Base-by-base conservation (phyloP, 1,140 invertebrate species). In the Pseudachorutes palmiensis region DNA sequence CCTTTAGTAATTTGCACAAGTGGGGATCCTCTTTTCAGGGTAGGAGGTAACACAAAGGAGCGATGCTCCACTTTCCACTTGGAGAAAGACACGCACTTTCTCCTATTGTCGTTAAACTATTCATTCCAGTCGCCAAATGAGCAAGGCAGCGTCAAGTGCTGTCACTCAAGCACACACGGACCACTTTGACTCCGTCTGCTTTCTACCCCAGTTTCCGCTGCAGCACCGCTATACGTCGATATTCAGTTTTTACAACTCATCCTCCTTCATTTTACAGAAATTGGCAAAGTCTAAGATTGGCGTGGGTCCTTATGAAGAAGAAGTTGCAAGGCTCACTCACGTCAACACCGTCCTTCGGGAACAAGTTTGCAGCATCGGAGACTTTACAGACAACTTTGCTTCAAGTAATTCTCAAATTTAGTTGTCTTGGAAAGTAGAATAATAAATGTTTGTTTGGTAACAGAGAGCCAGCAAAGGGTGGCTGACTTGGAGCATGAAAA, bases 281-380 rank as follows among this genome's bases (percentile, higher is more conserved):
- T 55, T 73, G 33, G 65, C 70, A 64, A 61, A n/a, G n/a, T n/a
- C n/a, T n/a, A n/a, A n/a, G n/a, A n/a, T 32, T 26, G 69, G 69
- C 30, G 64, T 70, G 32, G 61, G 5, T 1, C 67, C 68, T 2
- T 73, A 69, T 51, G 67, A 71, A 30, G 32, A 69, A 41, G 67
- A 73, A 62, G 69, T 65, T 31, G 33, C 64, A 26, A 31, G 59
- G n/a, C 41, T 73, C 1, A 58, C 36, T n/a, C 61, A 68, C 41
- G 72, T 71, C 65, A 73, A 73, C 31, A 65, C 66, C n/a, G 31
- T 63, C 1, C 55, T 73, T 1, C 45, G 72, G 5, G 26, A 71
- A 26, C 58, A 28, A 24, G 24, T 70, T 12, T 22, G 66, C 19
- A 45, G 63, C 22, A 62, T 55, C 1, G 16, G 66, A 14, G 72